Evolutionary conservation across 1,140 invertebrate species (phyloP), one percentile per base, ranked within the genome.

Genomic region (Philopotamus ludificatus): DNA sequence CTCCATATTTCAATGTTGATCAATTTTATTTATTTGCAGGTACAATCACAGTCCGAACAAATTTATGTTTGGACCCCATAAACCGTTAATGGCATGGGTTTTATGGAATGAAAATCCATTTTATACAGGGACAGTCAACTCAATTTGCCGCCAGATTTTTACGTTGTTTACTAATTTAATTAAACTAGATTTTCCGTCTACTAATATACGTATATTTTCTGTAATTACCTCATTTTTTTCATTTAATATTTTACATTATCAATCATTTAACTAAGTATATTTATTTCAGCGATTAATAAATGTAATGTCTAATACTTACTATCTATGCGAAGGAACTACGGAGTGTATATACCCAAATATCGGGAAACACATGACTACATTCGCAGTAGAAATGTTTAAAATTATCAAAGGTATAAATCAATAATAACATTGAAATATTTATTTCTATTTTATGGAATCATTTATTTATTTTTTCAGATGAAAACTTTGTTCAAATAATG

Each of bases 351-450:
- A 76, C 65, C 75, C 77, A 22, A 75, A 73, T 58, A 70, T 66
- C 23, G 72, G 72, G 49, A 73, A 71, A 65, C 72, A 72, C 66
- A 72, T 68, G 44, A 60, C 9, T 16, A 54, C 22, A 1, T 76
- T 78, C 72, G 73, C 74, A 22, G 71, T 65, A 44, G 73, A 76
- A 39, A 76, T 79, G 60, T 74, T 73, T 57, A 74, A 73, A 68
- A 73, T 76, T 18, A 74, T 79, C 12, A 60, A 71, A 73, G 72
- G 76, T 78, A 73, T n/a, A n/a, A n/a, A n/a, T n/a, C n/a, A n/a
- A n/a, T n/a, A n/a, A n/a, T n/a, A n/a, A n/a, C n/a, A n/a, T n/a
- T n/a, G n/a, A 68, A 22, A 51, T 25, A 39, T 50, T 18, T 59
- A 15, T 58, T 50, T 51, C 50, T 50, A 45, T 49, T 61, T 18